Base-by-base conservation (phyloP, 2,888 invertebrate species). In the Lithophane socia region DNA sequence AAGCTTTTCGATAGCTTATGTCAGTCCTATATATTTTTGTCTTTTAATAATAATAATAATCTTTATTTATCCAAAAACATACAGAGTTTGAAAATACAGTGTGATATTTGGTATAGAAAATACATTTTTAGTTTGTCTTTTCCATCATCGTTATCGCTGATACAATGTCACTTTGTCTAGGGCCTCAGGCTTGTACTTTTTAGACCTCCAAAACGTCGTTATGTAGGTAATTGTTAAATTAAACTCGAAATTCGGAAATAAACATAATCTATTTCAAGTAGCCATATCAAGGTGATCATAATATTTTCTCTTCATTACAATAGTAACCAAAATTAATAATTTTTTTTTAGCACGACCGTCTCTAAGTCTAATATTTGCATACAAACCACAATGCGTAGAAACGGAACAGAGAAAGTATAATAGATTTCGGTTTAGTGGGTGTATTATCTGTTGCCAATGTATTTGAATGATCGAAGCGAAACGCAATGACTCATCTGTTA, bases 331-430 rank as follows among this genome's bases (percentile, higher is more conserved):
- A 73, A 54, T 76, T 44, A 24, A 82, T 76, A 63, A 4, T 5
- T 54, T 66, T 56, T 56, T 44, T 75, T 54, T n/a, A n/a, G 8
- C 73, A 73, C 18, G 37, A 37, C 37, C 71, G 37, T 67, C 61
- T n/a, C 65, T 47, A 52, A 66, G 65, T 37, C 18, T 24, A 60
- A 68, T 65, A 79, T 80, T 83, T 82, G 60, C 83, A 70, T 83
- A 77, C 70, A 83, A 61, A 78, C 37, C 16, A 66, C 56, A 66
- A 56, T 75, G 21, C 18, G n/a, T 64, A 37, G 4, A 79, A 67
- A 77, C 24, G 49, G 64, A 66, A 70, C 60, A 37, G 80, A 83
- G 80, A 80, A 80, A 83, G 83, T 70, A 56, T 66, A 63, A 58
- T 68, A 79, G 61, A 64, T 42, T 76, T 71, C 44, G 24, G 52